phyloP scores from a whole-genome alignment of 2,797 vertebrate genomes.

The Crenuchus spilurus region DNA sequence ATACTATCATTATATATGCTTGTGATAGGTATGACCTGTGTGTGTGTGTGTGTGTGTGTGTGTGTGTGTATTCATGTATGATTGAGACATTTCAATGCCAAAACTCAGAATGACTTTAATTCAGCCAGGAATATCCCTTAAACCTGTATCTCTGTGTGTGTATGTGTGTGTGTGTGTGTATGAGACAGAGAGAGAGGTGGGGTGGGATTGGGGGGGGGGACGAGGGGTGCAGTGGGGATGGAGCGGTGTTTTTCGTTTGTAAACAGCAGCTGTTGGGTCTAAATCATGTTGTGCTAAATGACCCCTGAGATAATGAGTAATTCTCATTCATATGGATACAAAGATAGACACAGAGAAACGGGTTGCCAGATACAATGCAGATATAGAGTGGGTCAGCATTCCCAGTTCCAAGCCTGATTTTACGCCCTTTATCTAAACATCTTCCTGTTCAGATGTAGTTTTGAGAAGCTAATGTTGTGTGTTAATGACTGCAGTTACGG shows the following conservation, averaged over 20 bases:
- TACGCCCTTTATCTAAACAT: neutral
- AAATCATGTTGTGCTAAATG: constrained; percentile 50
- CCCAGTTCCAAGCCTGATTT: neutral
- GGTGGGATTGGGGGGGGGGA: no score
- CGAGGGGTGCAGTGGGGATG: neutral
- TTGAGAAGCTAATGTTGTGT: neutral
- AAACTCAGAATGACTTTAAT: neutral
- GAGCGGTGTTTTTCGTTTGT: constrained; percentile 32
- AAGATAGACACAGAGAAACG: constrained; percentile 23
- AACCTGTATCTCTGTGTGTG: neutral
- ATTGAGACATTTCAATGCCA: no score
- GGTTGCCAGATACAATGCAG: neutral
- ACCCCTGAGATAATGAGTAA: constrained; percentile 39
- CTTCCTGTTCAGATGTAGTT: neutral
- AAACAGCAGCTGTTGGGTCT: constrained; percentile 56
- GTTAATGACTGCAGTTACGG: neutral
- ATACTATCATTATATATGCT: no score
- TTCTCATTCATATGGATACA: constrained; percentile 6
- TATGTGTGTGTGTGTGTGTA: constrained; percentile 18
- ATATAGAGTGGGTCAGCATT: neutral
- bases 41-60: neutral
- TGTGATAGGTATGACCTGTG: no score
- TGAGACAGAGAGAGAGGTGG: no score
- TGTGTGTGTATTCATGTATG: neutral
- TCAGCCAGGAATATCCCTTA: neutral